Evolutionary conservation across 2,113 vertebrate species (phyloP), one percentile per base, ranked within the genome.

Genomic region (Fukomys damarensis): DNA sequence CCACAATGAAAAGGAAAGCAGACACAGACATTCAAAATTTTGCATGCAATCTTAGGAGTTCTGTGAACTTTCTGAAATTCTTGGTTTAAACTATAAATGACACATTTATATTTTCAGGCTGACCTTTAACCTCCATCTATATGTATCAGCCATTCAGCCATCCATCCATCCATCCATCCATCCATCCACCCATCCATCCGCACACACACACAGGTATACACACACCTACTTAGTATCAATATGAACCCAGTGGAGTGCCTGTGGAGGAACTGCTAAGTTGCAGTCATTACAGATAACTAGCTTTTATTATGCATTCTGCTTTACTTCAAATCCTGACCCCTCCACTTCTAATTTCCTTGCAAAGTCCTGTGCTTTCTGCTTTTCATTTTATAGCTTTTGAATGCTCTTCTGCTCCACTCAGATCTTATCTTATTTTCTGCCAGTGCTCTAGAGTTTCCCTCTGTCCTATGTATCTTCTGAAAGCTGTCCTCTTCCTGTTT

Each of bases 51-150:
- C 85, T 92, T 76, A 54, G n/a, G 54, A 32, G 28, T 52, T 80
- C 93, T 58, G 63, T 12, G n/a, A 43, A 86, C 26, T 86, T 96
- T 87, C 49, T 41, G 43, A 96, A 95, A 38, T 85, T 88, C 43
- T 3, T 83, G 26, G 58, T 94, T 97, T 93, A 94, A 89, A 95
- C 12, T 70, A 12, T 56, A 68, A 82, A 30, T 43, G 32, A 86
- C 7, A 89, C 2, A 83, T 58, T 87, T 52, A 26, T 43, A 38
- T 22, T 89, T 79, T 80, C 59, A 74, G 83, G 38, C 79, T 84
- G 28, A 52, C 17, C 32, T 35, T 30, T 35, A 20, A 54, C 7
- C 4, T 77, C 79, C 11, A 85, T 30, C n/a, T 43, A 13, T 56
- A 2, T 52, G 13, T 54, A 90, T 35, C 38, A 16, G 20, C 22